These are phyloP conservation scores for Trachurus trachurus DNA, from an alignment of 2,797 vertebrate species.

Conservation along the genomic window DNA sequence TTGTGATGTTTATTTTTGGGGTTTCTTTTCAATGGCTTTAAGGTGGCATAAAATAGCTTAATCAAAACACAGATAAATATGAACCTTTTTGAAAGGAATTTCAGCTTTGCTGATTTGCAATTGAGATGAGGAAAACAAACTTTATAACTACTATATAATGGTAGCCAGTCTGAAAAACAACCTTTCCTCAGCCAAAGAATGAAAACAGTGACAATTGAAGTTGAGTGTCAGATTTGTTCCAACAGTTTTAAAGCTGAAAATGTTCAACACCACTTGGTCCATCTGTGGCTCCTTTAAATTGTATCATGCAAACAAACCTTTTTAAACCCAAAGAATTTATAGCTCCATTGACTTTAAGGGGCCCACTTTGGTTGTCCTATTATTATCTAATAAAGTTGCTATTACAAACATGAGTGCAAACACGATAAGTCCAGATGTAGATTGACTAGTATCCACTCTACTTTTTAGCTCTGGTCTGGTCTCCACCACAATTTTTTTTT, in stretches of 20 bases:
- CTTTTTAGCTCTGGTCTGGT: neutral
- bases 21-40: slow-evolving; percentile 57
- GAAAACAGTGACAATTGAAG: neutral
- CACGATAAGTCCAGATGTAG: neutral
- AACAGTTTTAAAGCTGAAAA: slow-evolving; percentile 14
- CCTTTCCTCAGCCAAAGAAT: neutral
- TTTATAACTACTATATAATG: neutral
- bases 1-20: slow-evolving; percentile 61
- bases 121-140: slow-evolving; percentile 35
- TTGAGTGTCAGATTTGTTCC: neutral
- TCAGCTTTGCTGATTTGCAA: slow-evolving; percentile 41
- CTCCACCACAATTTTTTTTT: neutral
- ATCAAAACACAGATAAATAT: slow-evolving; percentile 61
- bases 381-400: neutral
- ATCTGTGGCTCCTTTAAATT: neutral
- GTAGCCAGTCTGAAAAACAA: neutral
- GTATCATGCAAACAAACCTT: neutral
- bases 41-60: slow-evolving; percentile 50
- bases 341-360: neutral
- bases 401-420: neutral
- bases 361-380: neutral
- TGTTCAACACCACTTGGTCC: neutral
- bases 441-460: neutral
- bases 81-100: slow-evolving; percentile 24
- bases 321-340: neutral